A percentile compares a stretch with the other conserved stretches of the same genome.
Evolutionary conservation across 1,140 invertebrate genomes (phyloP).

Genomic region (Colletes latitarsis): DNA sequence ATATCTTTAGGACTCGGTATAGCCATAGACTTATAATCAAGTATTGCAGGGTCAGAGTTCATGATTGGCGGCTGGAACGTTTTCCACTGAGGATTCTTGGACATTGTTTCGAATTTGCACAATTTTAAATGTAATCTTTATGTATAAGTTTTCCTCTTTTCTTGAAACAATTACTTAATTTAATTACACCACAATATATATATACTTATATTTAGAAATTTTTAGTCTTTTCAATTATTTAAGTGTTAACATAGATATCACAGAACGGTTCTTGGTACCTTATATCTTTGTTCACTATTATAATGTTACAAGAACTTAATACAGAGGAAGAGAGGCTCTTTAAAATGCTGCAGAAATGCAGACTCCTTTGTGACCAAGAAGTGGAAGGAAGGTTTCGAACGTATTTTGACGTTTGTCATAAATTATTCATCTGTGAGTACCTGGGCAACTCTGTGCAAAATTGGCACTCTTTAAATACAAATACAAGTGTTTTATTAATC

Average conservation of each 20-base stretch:
- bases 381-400: slow-evolving; percentile 66
- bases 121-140: slow-evolving; percentile 64
- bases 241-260: slow-evolving; percentile 82
- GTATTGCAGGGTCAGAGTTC: slow-evolving; percentile 88
- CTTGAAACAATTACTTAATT: slow-evolving; percentile 69
- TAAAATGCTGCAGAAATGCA: slow-evolving; percentile 73
- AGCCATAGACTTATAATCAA: slow-evolving; percentile 86
- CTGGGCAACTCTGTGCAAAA: slow-evolving; percentile 51
- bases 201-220: slow-evolving; percentile 79
- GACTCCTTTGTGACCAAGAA: slow-evolving; percentile 66
- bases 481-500: slow-evolving; percentile 62
- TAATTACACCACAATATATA: slow-evolving; percentile 65
- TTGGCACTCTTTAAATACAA: slow-evolving; percentile 70
- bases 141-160: slow-evolving; percentile 61
- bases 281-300: slow-evolving; percentile 78
- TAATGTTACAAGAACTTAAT: slow-evolving; percentile 75
- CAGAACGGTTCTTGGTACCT: slow-evolving; percentile 82
- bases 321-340: slow-evolving; percentile 74
- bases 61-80: slow-evolving; percentile 92
- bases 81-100: slow-evolving; percentile 95
- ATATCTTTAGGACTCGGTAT: slow-evolving; percentile 78
- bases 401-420: slow-evolving; percentile 68
- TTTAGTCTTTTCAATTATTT: slow-evolving; percentile 81
- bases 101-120: slow-evolving; percentile 83
- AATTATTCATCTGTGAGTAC: slow-evolving; percentile 67